Evolutionary conservation across 1,140 invertebrate species (phyloP).

Genomic region (Whitmania pigra): DNA sequence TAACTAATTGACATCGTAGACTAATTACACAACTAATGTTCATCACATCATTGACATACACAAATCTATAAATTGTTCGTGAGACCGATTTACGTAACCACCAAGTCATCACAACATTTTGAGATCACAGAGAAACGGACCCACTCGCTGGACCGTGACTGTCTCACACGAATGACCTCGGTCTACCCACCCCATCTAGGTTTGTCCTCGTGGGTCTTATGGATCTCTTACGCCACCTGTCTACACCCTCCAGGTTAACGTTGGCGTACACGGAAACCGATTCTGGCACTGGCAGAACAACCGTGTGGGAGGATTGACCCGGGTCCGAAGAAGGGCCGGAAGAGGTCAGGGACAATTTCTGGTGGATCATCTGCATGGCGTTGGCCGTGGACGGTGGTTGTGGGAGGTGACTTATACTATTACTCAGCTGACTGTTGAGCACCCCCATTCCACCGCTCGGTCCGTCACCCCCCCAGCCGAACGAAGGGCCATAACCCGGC

Average conservation of each 20-base stretch:
- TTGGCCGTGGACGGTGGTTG: not conserved
- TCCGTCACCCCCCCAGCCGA: not conserved
- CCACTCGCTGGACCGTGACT: too few species aligned
- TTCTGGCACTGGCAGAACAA: not conserved
- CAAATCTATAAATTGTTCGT: too few species aligned
- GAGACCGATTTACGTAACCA: too few species aligned
- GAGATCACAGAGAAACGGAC: too few species aligned
- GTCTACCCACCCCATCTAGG: too few species aligned
- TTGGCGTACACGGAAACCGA: not conserved
- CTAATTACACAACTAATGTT: too few species aligned
- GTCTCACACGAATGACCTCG: too few species aligned
- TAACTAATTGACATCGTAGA: too few species aligned
- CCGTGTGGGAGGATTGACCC: not conserved
- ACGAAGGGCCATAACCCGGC: too few species aligned
- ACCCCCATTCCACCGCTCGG: not conserved
- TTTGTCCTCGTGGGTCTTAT: slow-evolving; percentile 3
- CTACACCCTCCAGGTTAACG: slow-evolving; percentile 1
- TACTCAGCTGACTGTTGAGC: not conserved
- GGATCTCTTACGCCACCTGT: slow-evolving; percentile 3
- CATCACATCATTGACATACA: too few species aligned
- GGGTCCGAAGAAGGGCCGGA: not conserved
- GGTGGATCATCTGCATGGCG: not conserved
- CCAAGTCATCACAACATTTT: too few species aligned
- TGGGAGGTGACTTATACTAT: not conserved
- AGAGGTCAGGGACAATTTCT: not conserved